Base-by-base conservation (phyloP, 1,140 invertebrate species). In the Conus ventricosus region DNA sequence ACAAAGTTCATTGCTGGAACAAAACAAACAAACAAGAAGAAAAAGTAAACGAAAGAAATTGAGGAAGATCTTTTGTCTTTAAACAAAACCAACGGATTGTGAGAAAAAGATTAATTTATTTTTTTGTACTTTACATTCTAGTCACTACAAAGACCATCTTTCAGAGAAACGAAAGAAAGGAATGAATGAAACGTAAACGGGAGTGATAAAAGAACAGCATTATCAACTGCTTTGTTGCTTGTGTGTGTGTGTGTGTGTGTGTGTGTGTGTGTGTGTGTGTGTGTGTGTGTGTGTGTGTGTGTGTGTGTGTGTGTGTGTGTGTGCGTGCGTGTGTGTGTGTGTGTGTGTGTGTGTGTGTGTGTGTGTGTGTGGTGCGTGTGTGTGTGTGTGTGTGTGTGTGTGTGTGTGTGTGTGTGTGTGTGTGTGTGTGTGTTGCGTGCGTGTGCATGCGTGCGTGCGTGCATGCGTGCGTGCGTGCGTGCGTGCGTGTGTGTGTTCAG, bases 291-390 rank as follows among this genome's bases (percentile, higher is more conserved):
- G 67, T 10, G 67, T 5, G 67, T 10, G 67, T 71, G 67, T 10
- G 67, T 71, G 67, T 10, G 67, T 71, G 67, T 71, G 67, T n/a
- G 67, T 10, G 67, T 71, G 67, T 4, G 67, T 71, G 67, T 4
- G 67, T 71, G 67, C 20, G 67, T 71, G 67, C 20, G 67, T n/a
- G 67, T 10, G 67, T 71, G 67, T 4, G 67, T 71, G 67, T n/a
- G 67, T n/a, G 17, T 71, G 67, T 71, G 67, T 71, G 67, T n/a
- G 17, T 71, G 67, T 71, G 67, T 71, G 67, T n/a, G 67, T 71
- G 67, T 71, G 67, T 20, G 20, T n/a, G 23, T n/a, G 7, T 71
- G 11, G 13, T 71, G 67, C 4, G 11, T 71, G 6, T n/a, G 6
- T n/a, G 11, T n/a, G 6, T n/a, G 6, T n/a, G 6, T 71, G 6